Evolutionary conservation across 2,113 vertebrate species (phyloP).

Genomic region (Oreocharis arfaki): DNA sequence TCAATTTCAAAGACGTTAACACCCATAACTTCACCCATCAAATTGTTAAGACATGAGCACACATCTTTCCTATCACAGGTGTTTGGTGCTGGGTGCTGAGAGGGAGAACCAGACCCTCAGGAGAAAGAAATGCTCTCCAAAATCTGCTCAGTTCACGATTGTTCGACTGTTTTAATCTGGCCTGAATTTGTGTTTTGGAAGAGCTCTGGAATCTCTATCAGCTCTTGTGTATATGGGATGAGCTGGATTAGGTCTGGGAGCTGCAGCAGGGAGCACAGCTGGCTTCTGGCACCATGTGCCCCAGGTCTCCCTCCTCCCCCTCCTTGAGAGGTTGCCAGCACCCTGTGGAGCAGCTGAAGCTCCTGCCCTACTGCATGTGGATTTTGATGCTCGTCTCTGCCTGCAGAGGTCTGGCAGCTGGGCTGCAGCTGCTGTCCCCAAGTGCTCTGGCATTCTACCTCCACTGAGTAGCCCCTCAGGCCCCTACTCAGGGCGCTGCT

Average conservation of each 20-base stretch:
- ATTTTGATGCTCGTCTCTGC: not conserved
- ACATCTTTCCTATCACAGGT: not conserved
- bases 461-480: too few species aligned
- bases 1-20: not conserved
- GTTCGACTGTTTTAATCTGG: fast-evolving
- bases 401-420: not conserved
- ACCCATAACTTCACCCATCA: not conserved
- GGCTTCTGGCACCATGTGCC: not conserved
- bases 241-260: not conserved
- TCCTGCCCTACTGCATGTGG: not conserved
- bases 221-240: fast-evolving
- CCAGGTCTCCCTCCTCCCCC: not conserved
- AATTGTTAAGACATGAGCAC: not conserved
- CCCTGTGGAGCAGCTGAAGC: not conserved
- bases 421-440: not conserved
- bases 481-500: not conserved
- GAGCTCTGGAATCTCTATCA: not conserved
- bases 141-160: not conserved
- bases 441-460: not conserved
- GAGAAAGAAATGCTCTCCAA: not conserved
- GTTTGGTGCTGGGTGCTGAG: not conserved
- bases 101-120: not conserved
- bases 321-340: too few species aligned
- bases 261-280: not conserved
- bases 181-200: not conserved